These are phyloP conservation scores for Rhabdomys dilectus DNA, from an alignment of 2,113 vertebrate species.

Conservation along the genomic window DNA sequence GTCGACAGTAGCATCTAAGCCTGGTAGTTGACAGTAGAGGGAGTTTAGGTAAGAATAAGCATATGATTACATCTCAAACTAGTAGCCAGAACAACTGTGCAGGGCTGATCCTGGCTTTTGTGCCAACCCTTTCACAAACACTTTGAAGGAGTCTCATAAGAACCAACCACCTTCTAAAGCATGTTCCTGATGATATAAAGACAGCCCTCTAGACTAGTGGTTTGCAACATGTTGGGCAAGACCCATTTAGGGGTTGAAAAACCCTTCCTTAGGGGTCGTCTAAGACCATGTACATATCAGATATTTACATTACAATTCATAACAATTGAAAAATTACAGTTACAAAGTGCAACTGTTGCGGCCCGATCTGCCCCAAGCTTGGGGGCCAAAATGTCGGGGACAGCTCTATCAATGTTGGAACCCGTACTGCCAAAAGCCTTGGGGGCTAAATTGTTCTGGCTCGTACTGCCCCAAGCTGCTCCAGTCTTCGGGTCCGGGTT, in stretches of 20 bases:
- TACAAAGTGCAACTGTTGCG: too few species aligned
- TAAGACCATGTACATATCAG: not conserved
- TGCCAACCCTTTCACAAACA: not conserved
- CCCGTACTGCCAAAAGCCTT: too few species aligned
- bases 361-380: too few species aligned
- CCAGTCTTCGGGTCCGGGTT: too few species aligned
- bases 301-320: not conserved
- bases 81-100: not conserved
- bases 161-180: not conserved
- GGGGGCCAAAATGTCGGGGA: too few species aligned
- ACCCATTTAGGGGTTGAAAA: not conserved
- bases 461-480: too few species aligned
- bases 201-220: not conserved
- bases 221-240: not conserved
- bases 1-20: not conserved
- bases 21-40: not conserved
- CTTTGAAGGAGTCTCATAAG: not conserved
- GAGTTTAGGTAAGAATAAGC: not conserved
- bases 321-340: not conserved
- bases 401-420: too few species aligned
- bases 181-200: not conserved
- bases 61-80: not conserved
- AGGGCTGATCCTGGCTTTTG: not conserved
- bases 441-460: too few species aligned
- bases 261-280: not conserved